These are phyloP conservation scores for Andrena praecox DNA, from an alignment of 2,888 invertebrate genomes.

Conservation along the genomic window DNA sequence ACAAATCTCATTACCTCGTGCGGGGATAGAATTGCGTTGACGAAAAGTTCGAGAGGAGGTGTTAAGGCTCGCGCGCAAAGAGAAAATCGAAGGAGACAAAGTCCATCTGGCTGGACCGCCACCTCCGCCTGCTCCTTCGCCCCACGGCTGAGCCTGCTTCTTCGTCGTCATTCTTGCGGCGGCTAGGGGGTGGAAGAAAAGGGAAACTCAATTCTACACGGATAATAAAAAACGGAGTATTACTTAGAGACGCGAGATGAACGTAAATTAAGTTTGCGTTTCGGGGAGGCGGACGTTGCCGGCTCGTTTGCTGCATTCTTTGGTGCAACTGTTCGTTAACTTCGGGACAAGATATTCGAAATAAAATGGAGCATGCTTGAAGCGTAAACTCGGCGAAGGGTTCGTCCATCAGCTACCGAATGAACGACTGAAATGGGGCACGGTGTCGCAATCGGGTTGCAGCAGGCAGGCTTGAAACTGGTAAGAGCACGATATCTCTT, in stretches of 20 bases:
- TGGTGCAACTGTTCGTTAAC: conserved; percentile 33
- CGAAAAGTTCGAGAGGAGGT: conserved; percentile 75
- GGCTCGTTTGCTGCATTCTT: conserved; percentile 56
- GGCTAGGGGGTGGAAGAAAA: conserved; percentile 28
- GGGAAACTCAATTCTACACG: conserved; percentile 72
- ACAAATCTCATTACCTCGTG: conserved; percentile 81
- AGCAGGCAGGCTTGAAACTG: not conserved
- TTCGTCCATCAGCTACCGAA: conserved; percentile 5
- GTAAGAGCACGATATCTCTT: not conserved
- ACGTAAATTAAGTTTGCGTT: conserved; percentile 63
- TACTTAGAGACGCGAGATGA: conserved; percentile 59
- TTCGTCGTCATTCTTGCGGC: not conserved
- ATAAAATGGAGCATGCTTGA: too few relatives aligned
- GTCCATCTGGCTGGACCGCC: conserved; percentile 63
- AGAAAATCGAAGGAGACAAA: conserved; percentile 75
- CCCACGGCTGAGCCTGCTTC: not conserved
- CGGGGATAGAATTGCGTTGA: conserved; percentile 75
- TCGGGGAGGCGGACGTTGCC: conserved; percentile 22
- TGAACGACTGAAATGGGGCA: conserved; percentile 4
- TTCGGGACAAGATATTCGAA: not conserved
- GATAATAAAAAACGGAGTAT: conserved; percentile 72
- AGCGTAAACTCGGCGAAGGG: conserved; percentile 14
- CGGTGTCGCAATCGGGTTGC: conserved; percentile 8
- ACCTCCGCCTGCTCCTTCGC: not conserved
- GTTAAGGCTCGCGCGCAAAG: conserved; percentile 70